Evolutionary conservation across 30 jellyfish, hydroid and myxozoan genomes (phyloP).

Genomic region (Turritopsis dohrnii): DNA sequence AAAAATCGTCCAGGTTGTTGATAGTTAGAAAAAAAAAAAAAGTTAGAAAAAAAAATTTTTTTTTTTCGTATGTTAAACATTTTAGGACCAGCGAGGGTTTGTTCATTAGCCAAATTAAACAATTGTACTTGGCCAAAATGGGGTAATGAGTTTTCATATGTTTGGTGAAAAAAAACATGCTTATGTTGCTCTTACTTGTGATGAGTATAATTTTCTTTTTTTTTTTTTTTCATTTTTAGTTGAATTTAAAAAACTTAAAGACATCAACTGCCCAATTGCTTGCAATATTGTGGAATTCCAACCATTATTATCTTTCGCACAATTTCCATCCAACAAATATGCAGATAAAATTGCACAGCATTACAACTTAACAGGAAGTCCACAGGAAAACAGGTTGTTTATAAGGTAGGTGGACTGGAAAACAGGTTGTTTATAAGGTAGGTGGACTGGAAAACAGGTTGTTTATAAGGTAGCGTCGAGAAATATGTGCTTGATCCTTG

Average conservation of each 20-base stretch:
- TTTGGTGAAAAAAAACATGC: background rate
- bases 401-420: slow-evolving; percentile 58
- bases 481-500: no score
- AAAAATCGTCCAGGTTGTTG: no score
- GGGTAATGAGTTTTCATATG: no score
- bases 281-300: slow-evolving; percentile 56
- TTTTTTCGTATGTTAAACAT: background rate
- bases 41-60: background rate
- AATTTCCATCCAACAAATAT: slow-evolving; percentile 58
- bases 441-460: slow-evolving; percentile 48
- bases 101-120: slow-evolving; percentile 50
- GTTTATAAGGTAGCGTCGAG: slow-evolving; percentile 60
- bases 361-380: slow-evolving; percentile 45
- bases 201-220: background rate
- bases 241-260: slow-evolving; percentile 13
- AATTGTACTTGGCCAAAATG: slow-evolving; percentile 65
- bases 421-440: slow-evolving; percentile 71
- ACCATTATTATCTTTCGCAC: slow-evolving; percentile 58
- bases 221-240: background rate
- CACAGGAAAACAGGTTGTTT: slow-evolving; percentile 58
- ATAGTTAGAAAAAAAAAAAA: no score
- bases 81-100: slow-evolving; percentile 41
- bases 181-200: background rate
- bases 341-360: slow-evolving; percentile 42
- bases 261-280: slow-evolving; percentile 72